phyloP scores from a whole-genome alignment of 2,113 vertebrate species.

The Indicator maculatus region DNA sequence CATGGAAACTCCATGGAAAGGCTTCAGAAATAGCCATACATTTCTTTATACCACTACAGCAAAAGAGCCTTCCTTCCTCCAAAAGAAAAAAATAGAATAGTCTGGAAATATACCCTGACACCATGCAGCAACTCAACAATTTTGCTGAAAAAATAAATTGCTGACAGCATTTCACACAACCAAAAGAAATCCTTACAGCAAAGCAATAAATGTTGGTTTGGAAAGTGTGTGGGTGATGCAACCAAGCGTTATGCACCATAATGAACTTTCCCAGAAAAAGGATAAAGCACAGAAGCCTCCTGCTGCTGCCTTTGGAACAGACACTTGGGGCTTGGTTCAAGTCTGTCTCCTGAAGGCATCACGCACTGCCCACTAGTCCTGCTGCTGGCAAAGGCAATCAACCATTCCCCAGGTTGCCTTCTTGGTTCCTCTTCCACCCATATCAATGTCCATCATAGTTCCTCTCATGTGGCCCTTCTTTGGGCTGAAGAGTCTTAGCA shows the following conservation, averaged over 20 bases:
- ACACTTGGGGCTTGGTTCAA: background rate
- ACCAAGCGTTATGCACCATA: background rate
- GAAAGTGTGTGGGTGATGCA: slow-evolving; percentile 51
- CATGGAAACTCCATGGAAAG: background rate
- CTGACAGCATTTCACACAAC: slow-evolving; percentile 49
- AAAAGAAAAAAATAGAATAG: background rate
- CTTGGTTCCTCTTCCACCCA: background rate
- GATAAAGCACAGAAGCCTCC: background rate
- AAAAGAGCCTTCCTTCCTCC: background rate
- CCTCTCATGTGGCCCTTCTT: background rate
- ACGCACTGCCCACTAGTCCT: background rate
- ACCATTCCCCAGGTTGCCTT: background rate
- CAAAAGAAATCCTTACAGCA: slow-evolving; percentile 22
- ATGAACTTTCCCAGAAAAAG: background rate
- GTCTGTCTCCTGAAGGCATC: background rate
- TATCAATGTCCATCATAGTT: background rate
- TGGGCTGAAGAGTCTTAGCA: background rate
- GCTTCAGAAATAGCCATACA: background rate
- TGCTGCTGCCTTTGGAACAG: background rate
- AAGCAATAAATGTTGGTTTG: slow-evolving; percentile 43
- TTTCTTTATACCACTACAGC: background rate
- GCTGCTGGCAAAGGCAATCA: background rate
- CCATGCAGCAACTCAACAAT: slow-evolving; percentile 23
- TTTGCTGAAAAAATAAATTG: background rate
- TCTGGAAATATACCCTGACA: slow-evolving; percentile 34